Evolutionary conservation across 2,888 invertebrate species (phyloP), one percentile per base, ranked within the genome.

Genomic region (Unio pictorum): DNA sequence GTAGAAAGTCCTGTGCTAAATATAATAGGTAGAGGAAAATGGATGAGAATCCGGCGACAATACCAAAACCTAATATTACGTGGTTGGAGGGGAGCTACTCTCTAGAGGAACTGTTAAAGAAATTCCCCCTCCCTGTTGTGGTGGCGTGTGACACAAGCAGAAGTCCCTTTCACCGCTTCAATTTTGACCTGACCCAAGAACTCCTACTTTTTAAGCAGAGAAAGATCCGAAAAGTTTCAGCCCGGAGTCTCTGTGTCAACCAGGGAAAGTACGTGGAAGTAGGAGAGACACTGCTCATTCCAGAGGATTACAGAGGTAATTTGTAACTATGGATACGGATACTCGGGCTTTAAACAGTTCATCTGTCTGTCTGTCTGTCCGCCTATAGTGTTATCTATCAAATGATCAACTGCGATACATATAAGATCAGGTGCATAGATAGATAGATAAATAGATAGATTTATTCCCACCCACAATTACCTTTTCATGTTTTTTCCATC

Each of bases 241-340:
- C 84, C 17, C 61, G 75, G 8, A 82, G 78, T 54, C 68, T 84
- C 28, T 55, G 67, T 60, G 73, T 81, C 11, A 74, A 80, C 56
- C 73, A 74, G 1, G 63, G 65, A 20, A 74, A 71, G 59, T 80
- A 80, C 60, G 66, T 77, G 61, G 82, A 83, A 30, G 78, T 82
- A 0, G 86, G 84, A 2, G 82, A 83, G n/a, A 75, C 79, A 1
- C 73, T 86, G 4, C 81, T 86, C 20, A 83, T 86, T 55, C 86
- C 86, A 3, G 83, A 84, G 67, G 84, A 85, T 68, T 86, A 86
- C 67, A 83, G 81, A 81, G 86, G 86, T 85, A 68, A 64, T 64
- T 64, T 28, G 56, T 3, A 4, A 34, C 0, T 18, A n/a, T n/a
- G 55, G 54, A 20, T 45, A 11, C 11, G 23, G 23, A 28, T 45